Conservation (phyloP, 64 coral and sea anemone genomes). For the Montipora foliosa region DNA sequence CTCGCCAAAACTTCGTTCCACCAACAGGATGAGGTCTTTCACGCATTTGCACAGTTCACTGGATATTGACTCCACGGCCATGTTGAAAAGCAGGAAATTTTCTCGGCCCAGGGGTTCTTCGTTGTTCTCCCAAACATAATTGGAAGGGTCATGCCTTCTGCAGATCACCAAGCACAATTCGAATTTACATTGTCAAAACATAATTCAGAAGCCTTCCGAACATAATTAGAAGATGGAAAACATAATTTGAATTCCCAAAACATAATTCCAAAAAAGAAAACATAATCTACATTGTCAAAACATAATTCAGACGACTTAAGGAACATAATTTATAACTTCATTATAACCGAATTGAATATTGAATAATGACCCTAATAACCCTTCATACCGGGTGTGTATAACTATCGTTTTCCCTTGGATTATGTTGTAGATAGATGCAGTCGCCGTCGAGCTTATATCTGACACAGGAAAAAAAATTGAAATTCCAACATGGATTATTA, state of each 20-base stretch:
- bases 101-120: not conserved
- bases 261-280: not conserved
- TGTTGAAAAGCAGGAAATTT: not conserved
- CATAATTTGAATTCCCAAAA: not conserved
- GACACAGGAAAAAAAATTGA: no score
- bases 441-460: no score
- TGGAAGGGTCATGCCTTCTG: not conserved
- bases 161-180: not conserved
- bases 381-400: not conserved
- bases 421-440: no score
- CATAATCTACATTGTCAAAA: not conserved
- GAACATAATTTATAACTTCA: not conserved
- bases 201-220: not conserved
- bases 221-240: not conserved
- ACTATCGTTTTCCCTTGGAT: no score
- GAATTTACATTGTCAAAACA: not conserved
- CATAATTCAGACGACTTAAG: not conserved
- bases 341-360: not conserved
- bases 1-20: not conserved
- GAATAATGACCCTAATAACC: not conserved
- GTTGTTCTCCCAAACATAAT: slow-evolving; percentile 12
- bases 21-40: not conserved
- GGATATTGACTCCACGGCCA: not conserved
- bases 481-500: no score
- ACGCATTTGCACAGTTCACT: not conserved